phyloP scores from a whole-genome alignment of 2,113 vertebrate species.

The Mus musculus region GRCm39 chr13:34187501-34188000 shows the following conservation, averaged over 20 bases:
- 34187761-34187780: neutral
- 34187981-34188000: neutral
- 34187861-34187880: constrained; percentile 3
- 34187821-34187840: neutral
- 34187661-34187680: neutral
- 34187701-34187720: neutral
- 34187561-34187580: neutral
- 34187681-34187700: neutral
- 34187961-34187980: neutral
- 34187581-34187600: neutral
- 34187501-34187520: neutral
- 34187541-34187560: neutral
- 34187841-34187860: neutral
- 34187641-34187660: neutral
- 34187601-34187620: constrained; percentile 6
- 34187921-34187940: constrained; percentile 36
- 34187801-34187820: neutral
- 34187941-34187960: neutral
- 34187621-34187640: neutral
- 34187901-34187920: neutral
- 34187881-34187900: neutral
- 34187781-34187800: neutral
- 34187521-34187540: neutral
- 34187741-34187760: constrained; percentile 1
- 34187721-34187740: neutral